These are phyloP conservation scores for Neotoxoptera formosana DNA, from an alignment of 1,140 invertebrate genomes.

Conservation along the genomic window DNA sequence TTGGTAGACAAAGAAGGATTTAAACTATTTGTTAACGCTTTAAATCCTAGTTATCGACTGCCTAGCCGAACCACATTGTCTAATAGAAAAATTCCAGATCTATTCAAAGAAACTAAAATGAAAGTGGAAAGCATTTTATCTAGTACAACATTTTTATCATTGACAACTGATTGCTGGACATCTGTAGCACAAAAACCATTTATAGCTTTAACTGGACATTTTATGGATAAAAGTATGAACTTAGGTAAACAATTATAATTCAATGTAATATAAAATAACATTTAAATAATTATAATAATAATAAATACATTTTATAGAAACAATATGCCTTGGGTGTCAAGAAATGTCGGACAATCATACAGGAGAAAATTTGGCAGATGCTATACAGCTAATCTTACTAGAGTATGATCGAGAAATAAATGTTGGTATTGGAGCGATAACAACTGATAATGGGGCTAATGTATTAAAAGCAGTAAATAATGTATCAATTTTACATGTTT, in stretches of 20 bases:
- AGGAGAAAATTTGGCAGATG: constrained; percentile 29
- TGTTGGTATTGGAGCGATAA: constrained; percentile 13
- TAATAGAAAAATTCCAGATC: constrained; percentile 60
- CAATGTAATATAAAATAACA: not conserved
- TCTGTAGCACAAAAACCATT: constrained; percentile 1
- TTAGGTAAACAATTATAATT: constrained; percentile 7
- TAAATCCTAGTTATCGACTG: constrained; percentile 60
- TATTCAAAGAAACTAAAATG: constrained; percentile 59
- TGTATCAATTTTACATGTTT: constrained; percentile 9
- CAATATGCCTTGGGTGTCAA: constrained; percentile 7
- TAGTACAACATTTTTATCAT: not conserved
- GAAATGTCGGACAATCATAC: constrained; percentile 6
- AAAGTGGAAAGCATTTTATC: constrained; percentile 35
- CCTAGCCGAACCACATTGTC: constrained; percentile 60
- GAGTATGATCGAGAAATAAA: constrained; percentile 30
- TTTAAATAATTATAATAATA: not conserved
- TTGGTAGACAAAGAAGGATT: constrained; percentile 60
- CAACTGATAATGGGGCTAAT: constrained; percentile 13
- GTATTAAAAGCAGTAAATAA: constrained; percentile 24
- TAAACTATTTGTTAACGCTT: constrained; percentile 58
- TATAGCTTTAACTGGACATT: constrained; percentile 13
- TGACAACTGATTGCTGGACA: constrained; percentile 26
- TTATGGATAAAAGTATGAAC: constrained; percentile 20
- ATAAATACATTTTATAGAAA: constrained; percentile 22
- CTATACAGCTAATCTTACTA: constrained; percentile 25